Percentiles rank a stretch among this genome's conserved stretches.
phyloP scores from a whole-genome alignment of 2,888 invertebrate species.

The Drosophila paracracens region DNA sequence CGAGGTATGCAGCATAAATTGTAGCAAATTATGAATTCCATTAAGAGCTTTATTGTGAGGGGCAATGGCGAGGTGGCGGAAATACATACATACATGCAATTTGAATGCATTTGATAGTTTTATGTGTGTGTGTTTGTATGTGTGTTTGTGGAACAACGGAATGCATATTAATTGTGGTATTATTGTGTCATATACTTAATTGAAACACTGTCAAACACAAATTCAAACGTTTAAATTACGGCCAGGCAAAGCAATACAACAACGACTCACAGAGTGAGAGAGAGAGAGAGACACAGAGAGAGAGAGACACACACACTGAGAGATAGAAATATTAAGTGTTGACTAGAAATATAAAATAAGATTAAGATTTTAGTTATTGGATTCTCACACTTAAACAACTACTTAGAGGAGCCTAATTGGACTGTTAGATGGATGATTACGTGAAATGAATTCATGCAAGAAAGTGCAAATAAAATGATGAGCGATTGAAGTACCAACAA shows the following conservation, averaged over 20 bases:
- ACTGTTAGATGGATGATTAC: conserved; percentile 4
- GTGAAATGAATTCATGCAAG: conserved; percentile 41
- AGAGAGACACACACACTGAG: conserved; percentile 19
- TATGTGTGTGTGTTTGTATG: conserved; percentile 1
- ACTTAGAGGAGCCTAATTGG: conserved; percentile 12
- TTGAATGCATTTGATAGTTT: conserved; percentile 18
- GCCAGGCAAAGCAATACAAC: conserved; percentile 86
- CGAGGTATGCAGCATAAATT: conserved; percentile 17
- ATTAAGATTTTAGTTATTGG: conserved; percentile 16
- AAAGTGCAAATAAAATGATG: conserved; percentile 15
- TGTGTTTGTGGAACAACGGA: conserved; percentile 11
- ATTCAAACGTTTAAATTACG: conserved; percentile 80
- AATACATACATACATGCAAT: conserved; percentile 38
- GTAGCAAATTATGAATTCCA: conserved; percentile 13
- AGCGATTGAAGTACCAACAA: conserved; percentile 19
- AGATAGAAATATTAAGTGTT: conserved; percentile 14
- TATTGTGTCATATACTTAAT: conserved; percentile 67
- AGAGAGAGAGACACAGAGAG: conserved; percentile 30
- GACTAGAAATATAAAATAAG: conserved; percentile 33
- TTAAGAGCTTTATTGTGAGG: not conserved
- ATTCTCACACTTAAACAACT: conserved; percentile 38
- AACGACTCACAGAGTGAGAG: conserved; percentile 59
- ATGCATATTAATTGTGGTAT: conserved; percentile 37
- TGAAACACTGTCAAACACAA: conserved; percentile 64
- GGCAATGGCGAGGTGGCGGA: not conserved